Percentiles rank a stretch among this genome's conserved stretches.
These are phyloP conservation scores for Halictus ligatus DNA, from an alignment of 2,888 invertebrate species.

Conservation along the genomic window DNA sequence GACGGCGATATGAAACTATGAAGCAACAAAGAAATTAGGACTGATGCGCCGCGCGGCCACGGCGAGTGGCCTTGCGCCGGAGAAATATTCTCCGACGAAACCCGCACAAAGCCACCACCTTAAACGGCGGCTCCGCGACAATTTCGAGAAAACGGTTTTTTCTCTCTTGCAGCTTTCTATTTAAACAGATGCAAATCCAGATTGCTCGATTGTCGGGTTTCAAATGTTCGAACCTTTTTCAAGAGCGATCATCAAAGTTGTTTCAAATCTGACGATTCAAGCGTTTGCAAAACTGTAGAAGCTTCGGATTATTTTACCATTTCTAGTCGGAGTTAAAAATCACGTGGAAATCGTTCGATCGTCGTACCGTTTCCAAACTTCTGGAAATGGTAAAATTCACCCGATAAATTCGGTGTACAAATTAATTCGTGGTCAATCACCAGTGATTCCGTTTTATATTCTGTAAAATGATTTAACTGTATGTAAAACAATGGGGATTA, in stretches of 20 bases:
- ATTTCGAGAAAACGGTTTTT: background rate
- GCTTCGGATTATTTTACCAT: no score
- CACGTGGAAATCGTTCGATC: no score
- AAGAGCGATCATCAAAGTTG: background rate
- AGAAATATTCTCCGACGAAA: background rate
- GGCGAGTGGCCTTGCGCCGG: background rate
- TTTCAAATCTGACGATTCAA: no score
- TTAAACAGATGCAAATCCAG: background rate
- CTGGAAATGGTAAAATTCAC: no score
- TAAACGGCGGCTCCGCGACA: background rate
- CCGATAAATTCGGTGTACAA: no score
- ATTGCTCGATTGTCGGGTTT: background rate
- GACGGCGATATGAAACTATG: conserved; percentile 6
- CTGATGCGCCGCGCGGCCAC: background rate
- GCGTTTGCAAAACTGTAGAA: no score
- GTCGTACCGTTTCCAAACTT: no score
- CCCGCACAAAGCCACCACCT: background rate
- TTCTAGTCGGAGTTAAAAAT: no score
- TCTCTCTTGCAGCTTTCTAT: background rate
- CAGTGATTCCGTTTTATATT: no score
- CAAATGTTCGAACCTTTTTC: background rate
- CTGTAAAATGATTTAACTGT: no score
- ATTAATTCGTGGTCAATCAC: no score
- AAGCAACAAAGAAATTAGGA: conserved; percentile 7
- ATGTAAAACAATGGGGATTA: no score